Conservation (phyloP, 2,888 invertebrate genomes). For the Germaria angustata region DNA sequence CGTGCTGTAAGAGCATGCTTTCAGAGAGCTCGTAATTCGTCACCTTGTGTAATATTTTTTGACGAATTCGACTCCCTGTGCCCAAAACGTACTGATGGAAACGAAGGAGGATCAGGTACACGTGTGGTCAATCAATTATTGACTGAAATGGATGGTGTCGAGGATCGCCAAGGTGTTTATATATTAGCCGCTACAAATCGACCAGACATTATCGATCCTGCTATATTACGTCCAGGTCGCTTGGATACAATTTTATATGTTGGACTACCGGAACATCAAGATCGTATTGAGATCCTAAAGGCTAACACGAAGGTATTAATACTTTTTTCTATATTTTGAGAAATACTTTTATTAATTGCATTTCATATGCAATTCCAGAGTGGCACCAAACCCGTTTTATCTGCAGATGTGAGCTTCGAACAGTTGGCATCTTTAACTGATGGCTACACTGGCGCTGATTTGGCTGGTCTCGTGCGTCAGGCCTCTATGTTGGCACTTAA, state of each 20-base stretch:
- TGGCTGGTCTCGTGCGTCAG: constrained; percentile 93
- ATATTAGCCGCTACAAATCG: constrained; percentile 97
- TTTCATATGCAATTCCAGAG: constrained; percentile 82
- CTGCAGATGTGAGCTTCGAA: constrained; percentile 87
- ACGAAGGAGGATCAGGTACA: constrained; percentile 86
- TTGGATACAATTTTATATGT: constrained; percentile 94
- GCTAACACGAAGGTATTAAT: constrained; percentile 90
- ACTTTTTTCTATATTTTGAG: too few relatives aligned
- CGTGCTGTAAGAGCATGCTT: constrained; percentile 97
- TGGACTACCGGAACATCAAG: constrained; percentile 89
- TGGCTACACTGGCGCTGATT: constrained; percentile 96
- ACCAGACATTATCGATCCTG: constrained; percentile 97
- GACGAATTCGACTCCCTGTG: constrained; percentile 98
- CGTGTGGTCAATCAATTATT: constrained; percentile 97
- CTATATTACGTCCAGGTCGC: constrained; percentile 92
- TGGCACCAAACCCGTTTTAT: constrained; percentile 88
- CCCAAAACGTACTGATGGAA: constrained; percentile 90
- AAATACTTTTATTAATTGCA: neutral
- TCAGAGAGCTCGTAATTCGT: constrained; percentile 94
- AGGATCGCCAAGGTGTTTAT: constrained; percentile 94
- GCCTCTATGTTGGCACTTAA: constrained; percentile 91
- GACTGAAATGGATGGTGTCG: constrained; percentile 99
- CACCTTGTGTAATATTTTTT: constrained; percentile 99
- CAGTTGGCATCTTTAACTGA: constrained; percentile 86
- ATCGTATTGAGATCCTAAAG: constrained; percentile 92